These are phyloP conservation scores for Diabrotica virgifera DNA, from an alignment of 1,140 invertebrate genomes.

Conservation along the genomic window DNA sequence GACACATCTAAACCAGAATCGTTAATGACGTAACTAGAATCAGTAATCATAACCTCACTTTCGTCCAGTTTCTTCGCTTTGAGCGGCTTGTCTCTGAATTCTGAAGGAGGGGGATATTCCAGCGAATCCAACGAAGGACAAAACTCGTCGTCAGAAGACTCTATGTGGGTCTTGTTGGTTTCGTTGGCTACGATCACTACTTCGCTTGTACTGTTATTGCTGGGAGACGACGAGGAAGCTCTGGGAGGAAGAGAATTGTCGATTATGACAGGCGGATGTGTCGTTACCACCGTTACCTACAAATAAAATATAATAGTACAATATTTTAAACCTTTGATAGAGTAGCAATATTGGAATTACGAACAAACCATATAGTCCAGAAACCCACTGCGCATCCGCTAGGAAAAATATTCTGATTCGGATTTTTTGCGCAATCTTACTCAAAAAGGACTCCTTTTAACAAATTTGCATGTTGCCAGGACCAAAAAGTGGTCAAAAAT, in stretches of 20 bases:
- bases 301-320: constrained; percentile 1
- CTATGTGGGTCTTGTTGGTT: constrained; percentile 63
- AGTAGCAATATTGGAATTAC: too few relatives aligned
- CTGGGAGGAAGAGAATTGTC: constrained; percentile 50
- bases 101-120: constrained; percentile 60
- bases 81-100: constrained; percentile 46
- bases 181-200: constrained; percentile 77
- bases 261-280: constrained; percentile 73
- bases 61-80: constrained; percentile 66
- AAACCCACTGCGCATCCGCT: too few relatives aligned
- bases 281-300: constrained; percentile 72
- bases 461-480: too few relatives aligned
- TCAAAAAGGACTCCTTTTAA: too few relatives aligned
- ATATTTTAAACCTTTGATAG: too few relatives aligned
- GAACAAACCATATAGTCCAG: too few relatives aligned
- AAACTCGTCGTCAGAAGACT: constrained; percentile 70
- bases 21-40: constrained; percentile 58
- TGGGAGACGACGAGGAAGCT: constrained; percentile 45
- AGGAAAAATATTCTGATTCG: too few relatives aligned
- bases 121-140: constrained; percentile 69
- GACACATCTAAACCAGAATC: constrained; percentile 58
- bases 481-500: too few relatives aligned
- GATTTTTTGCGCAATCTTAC: too few relatives aligned
- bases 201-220: constrained; percentile 52
- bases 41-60: constrained; percentile 75